phyloP scores from a whole-genome alignment of 1,140 invertebrate genomes.

The Bombus pascuorum region DNA sequence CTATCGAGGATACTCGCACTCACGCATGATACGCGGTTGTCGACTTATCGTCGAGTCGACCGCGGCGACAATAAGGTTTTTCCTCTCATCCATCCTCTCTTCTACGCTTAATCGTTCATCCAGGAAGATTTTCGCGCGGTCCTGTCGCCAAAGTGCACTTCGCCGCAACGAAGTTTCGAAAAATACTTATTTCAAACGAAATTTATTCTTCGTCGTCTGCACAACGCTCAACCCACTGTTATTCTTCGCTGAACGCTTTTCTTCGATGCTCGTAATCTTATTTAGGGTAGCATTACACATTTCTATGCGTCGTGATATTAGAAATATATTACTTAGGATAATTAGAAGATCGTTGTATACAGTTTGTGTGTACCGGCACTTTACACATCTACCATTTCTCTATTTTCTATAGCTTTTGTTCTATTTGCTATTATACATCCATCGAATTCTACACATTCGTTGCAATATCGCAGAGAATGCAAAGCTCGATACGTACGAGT shows the following conservation, averaged over 20 bases:
- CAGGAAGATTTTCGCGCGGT: not conserved
- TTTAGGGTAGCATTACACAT: not conserved
- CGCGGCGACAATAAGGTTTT: conserved; percentile 35
- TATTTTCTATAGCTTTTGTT: too few species aligned
- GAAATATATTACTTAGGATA: too few species aligned
- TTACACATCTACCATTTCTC: too few species aligned
- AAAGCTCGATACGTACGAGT: too few species aligned
- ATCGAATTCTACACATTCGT: too few species aligned
- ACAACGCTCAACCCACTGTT: not conserved
- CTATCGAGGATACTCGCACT: conserved; percentile 19
- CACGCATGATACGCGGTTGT: conserved; percentile 16
- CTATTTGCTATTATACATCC: too few species aligned
- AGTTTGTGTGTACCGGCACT: too few species aligned
- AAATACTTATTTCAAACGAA: not conserved
- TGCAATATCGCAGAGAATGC: too few species aligned
- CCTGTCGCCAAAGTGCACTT: not conserved
- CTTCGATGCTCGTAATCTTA: not conserved
- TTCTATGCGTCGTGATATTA: too few species aligned
- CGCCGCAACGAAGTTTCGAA: not conserved
- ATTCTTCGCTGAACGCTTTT: not conserved
- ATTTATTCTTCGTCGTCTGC: not conserved
- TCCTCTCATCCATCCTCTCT: not conserved
- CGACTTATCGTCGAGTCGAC: conserved; percentile 11
- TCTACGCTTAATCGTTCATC: conserved; percentile 2
- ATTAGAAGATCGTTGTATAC: too few species aligned